phyloP scores from a whole-genome alignment of 2,113 vertebrate genomes.

The Oenanthe melanoleuca region DNA sequence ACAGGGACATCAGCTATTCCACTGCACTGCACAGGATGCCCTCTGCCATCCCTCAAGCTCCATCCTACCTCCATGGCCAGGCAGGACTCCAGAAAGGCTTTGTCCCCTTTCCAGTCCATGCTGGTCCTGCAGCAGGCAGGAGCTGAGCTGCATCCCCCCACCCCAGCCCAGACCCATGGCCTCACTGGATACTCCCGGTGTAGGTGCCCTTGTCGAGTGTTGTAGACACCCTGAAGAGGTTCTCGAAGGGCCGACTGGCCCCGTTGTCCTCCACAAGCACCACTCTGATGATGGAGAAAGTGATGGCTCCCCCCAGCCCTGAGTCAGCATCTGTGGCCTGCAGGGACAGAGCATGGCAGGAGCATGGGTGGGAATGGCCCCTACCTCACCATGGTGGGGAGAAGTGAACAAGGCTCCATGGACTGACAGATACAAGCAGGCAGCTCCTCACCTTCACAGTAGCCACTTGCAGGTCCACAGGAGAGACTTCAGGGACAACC shows the following conservation, averaged over 20 bases:
- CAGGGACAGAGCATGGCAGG: neutral
- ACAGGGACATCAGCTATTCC: neutral
- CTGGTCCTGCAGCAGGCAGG: neutral
- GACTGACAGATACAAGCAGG: neutral
- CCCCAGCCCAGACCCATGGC: neutral
- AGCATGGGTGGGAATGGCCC: fast-evolving
- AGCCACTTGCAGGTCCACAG: conserved; percentile 71
- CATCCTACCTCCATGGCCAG: neutral
- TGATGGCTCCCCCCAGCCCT: conserved; percentile 65
- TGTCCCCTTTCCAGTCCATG: neutral
- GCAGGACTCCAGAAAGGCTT: neutral
- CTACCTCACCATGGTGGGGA: fast-evolving
- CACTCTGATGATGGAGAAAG: conserved; percentile 75
- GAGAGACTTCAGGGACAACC: conserved; percentile 76
- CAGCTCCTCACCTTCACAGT: conserved; percentile 73
- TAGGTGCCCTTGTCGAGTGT: conserved; percentile 19
- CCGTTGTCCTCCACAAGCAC: conserved; percentile 66
- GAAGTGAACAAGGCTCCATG: fast-evolving
- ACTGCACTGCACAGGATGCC: neutral
- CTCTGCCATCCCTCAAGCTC: neutral
- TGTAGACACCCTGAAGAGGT: conserved; percentile 72
- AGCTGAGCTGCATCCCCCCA: neutral
- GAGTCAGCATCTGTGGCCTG: conserved; percentile 87
- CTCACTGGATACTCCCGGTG: conserved; percentile 75
- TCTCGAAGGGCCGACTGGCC: neutral